A percentile compares a stretch with the other conserved stretches of the same genome.
Conservation (phyloP, 2,888 invertebrate species). For the Heliconius ismenius region DNA sequence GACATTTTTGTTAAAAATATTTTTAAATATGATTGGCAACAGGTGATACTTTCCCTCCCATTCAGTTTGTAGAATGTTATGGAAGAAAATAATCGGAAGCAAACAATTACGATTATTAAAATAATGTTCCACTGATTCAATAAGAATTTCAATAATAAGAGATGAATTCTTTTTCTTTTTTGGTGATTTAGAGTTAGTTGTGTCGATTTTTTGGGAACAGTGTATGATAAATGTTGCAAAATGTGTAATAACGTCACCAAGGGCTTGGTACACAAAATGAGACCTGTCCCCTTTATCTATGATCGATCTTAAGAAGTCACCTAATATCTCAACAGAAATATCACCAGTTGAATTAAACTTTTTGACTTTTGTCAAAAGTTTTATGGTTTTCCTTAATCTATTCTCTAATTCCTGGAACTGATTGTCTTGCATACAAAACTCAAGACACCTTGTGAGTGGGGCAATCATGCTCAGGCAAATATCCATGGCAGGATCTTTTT, state of each 20-base stretch:
- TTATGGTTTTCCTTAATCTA: conserved; percentile 83
- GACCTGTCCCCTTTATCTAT: conserved; percentile 85
- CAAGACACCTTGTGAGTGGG: conserved; percentile 85
- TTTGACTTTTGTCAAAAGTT: conserved; percentile 81
- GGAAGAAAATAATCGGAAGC: conserved; percentile 85
- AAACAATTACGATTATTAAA: conserved; percentile 84
- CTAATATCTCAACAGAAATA: conserved; percentile 78
- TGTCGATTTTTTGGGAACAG: conserved; percentile 80
- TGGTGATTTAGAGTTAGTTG: conserved; percentile 54
- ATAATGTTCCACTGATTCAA: conserved; percentile 80
- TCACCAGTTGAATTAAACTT: conserved; percentile 82
- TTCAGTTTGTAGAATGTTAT: conserved; percentile 83
- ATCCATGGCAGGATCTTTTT: conserved; percentile 86
- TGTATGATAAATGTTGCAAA: conserved; percentile 85
- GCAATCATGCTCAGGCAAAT: conserved; percentile 86
- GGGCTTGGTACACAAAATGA: conserved; percentile 84
- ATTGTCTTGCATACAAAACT: conserved; percentile 86
- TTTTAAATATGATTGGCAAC: conserved; percentile 80
- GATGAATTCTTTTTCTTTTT: conserved; percentile 61
- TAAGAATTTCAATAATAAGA: conserved; percentile 75
- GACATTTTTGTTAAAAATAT: conserved; percentile 82
- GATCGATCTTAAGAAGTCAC: conserved; percentile 80
- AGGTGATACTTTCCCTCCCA: conserved; percentile 85
- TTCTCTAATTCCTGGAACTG: conserved; percentile 85
- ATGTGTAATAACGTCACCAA: conserved; percentile 84